Evolutionary conservation across 2,113 vertebrate genomes (phyloP).

Genomic region (Amblyopsis rosae): DNA sequence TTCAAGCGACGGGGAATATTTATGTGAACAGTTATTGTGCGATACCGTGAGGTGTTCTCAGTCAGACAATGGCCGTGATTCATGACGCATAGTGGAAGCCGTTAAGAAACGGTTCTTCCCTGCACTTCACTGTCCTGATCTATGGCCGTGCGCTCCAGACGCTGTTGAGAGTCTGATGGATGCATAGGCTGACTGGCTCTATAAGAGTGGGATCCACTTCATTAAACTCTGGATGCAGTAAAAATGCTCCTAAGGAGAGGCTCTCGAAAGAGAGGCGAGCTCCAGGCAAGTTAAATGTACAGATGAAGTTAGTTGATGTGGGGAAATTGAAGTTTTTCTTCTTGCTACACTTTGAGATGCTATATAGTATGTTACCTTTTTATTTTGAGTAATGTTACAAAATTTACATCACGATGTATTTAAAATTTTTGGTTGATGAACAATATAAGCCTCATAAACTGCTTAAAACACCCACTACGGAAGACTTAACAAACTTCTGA

Average conservation of each 20-base stretch:
- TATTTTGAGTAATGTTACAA: too few relatives aligned
- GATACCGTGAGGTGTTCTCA: background rate
- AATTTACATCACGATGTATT: too few relatives aligned
- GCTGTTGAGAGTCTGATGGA: background rate
- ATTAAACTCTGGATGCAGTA: background rate
- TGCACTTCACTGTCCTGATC: background rate
- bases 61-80: background rate
- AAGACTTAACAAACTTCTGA: too few relatives aligned
- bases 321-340: too few relatives aligned
- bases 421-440: too few relatives aligned
- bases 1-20: background rate
- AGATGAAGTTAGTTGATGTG: background rate
- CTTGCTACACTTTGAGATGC: too few relatives aligned
- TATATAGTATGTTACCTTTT: too few relatives aligned
- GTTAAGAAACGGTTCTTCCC: background rate
- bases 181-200: background rate
- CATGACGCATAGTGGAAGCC: background rate
- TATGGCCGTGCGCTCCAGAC: background rate
- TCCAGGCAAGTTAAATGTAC: background rate
- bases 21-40: background rate
- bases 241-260: background rate
- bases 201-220: background rate
- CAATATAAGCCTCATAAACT: too few relatives aligned
- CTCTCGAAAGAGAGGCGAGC: background rate
- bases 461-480: too few relatives aligned